phyloP scores from a whole-genome alignment of 2,888 invertebrate genomes.

The Suillia variegata region DNA sequence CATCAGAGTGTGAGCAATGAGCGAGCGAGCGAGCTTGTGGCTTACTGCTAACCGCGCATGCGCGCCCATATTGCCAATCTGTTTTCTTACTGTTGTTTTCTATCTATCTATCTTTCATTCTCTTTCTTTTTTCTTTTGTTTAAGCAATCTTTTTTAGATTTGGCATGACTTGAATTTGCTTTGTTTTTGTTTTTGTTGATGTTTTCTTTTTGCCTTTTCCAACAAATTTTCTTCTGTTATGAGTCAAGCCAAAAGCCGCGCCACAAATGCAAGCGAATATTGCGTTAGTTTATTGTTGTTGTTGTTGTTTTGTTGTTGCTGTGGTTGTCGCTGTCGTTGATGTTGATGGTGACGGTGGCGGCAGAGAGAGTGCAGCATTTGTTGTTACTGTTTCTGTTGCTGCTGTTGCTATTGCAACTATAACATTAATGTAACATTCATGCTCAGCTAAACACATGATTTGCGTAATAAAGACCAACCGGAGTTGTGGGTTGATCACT shows the following conservation, averaged over 20 bases:
- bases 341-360: background rate
- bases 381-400: background rate
- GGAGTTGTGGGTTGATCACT: too few species aligned
- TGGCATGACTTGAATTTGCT: too few species aligned
- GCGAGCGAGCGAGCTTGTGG: background rate
- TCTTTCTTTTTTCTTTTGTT: too few species aligned
- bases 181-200: too few species aligned
- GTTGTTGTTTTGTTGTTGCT: background rate
- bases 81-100: too few species aligned
- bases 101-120: too few species aligned
- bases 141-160: too few species aligned
- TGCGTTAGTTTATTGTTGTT: background rate
- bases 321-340: background rate
- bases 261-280: background rate
- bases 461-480: background rate
- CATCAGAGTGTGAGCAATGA: background rate
- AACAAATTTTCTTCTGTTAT: too few species aligned
- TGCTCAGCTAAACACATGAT: constrained; percentile 5
- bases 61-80: too few species aligned
- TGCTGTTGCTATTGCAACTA: background rate
- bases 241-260: too few species aligned
- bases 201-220: too few species aligned
- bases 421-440: background rate
- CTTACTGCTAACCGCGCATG: background rate
- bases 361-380: too few species aligned